Evolutionary conservation across 2,888 invertebrate genomes (phyloP), one percentile per base, ranked within the genome.

Genomic region (Aporophyla lueneburgensis): DNA sequence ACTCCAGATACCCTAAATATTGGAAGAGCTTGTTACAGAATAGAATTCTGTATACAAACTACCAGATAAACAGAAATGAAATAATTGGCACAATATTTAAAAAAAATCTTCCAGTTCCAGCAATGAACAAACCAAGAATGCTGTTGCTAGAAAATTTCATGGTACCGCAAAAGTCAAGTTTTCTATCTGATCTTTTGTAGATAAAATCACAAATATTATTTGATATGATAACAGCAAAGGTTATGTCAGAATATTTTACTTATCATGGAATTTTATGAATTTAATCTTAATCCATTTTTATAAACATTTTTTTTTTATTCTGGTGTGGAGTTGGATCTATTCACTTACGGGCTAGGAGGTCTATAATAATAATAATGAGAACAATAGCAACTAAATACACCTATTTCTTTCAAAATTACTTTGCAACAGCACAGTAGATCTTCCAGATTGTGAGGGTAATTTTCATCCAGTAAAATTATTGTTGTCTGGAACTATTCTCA

Each of bases 151-250:
- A 3, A 2, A 33, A 33, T 33, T 33, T 33, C 14, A 21, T 14
- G 10, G 21, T 43, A 40, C 16, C n/a, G 27, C 6, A 24, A 27
- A 56, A 71, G 51, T 77, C 27, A 69, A n/a, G n/a, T 51, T 53
- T 59, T 40, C 19, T 27, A 53, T 24, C 14, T 61, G 21, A 76
- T 69, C 21, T 53, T 43, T 58, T 10, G 0, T 10, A 77, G 43
- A 78, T 63, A 24, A n/a, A n/a, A 51, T 53, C 56, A 58, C 9
- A 72, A 56, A 40, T 53, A 0, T 59, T n/a, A n/a, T n/a, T n/a
- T 24, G 71, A 53, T 79, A 62, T 51, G 61, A 76, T 79, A 78
- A 68, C 49, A 75, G 14, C 16, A 58, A 51, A 71, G 7, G 33
- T 27, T 72, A 74, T 66, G 46, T 59, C 53, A 69, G 43, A 53